These are phyloP conservation scores for Fistularia commersonii DNA, from an alignment of 2,797 vertebrate species.

Conservation along the genomic window DNA sequence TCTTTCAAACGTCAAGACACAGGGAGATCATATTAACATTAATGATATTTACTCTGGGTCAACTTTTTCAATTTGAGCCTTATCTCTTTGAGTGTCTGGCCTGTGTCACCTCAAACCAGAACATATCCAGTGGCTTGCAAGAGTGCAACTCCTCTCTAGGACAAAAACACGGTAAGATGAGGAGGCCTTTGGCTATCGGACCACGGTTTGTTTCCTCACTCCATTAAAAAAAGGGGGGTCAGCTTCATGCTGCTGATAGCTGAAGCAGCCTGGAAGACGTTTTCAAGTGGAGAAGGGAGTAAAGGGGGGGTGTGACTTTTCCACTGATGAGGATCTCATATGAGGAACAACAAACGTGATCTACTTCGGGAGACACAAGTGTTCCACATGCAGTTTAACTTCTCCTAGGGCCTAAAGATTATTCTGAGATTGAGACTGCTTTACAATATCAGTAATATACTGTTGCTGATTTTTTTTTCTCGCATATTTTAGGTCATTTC, in stretches of 20 bases:
- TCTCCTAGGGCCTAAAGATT: too few relatives aligned
- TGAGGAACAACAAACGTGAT: slow-evolving; percentile 20
- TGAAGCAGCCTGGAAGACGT: slow-evolving; percentile 31
- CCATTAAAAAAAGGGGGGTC: slow-evolving; percentile 14
- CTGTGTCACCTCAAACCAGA: slow-evolving; percentile 43
- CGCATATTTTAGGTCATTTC: too few relatives aligned
- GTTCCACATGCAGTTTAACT: too few relatives aligned
- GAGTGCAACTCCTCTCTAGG: slow-evolving; percentile 13
- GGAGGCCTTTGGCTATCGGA: slow-evolving; percentile 46
- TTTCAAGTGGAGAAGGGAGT: slow-evolving; percentile 2
- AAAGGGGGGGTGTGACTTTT: slow-evolving; percentile 11
- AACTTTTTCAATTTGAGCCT: slow-evolving; percentile 3
- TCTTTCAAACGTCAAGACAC: slow-evolving; percentile 13
- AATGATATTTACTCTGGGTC: slow-evolving; percentile 17
- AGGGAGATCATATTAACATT: slow-evolving; percentile 30
- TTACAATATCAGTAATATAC: too few relatives aligned
- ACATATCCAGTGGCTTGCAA: slow-evolving; percentile 36
- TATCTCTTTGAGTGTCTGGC: slow-evolving; percentile 32
- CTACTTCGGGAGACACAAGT: slow-evolving; percentile 1
- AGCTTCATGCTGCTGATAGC: slow-evolving; percentile 25
- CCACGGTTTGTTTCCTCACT: slow-evolving; percentile 12
- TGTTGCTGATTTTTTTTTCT: too few relatives aligned
- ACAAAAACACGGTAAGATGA: slow-evolving; percentile 46
- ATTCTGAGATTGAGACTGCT: too few relatives aligned
- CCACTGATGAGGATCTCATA: slow-evolving; percentile 37